Conservation (phyloP, 2,113 vertebrate species). For the Smithornis capensis region DNA sequence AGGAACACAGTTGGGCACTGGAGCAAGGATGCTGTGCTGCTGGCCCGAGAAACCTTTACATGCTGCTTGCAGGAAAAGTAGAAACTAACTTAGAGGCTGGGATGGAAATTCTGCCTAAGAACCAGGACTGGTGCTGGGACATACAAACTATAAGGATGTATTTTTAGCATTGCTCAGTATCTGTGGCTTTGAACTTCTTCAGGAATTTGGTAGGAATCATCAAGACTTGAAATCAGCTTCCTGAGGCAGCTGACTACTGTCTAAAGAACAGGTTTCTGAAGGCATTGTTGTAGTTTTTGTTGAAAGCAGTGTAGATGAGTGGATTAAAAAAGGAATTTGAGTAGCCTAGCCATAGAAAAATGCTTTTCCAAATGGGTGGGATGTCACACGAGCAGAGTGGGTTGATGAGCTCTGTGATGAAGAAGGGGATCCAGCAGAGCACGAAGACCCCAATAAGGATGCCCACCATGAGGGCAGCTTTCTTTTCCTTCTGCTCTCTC, state of each 20-base stretch:
- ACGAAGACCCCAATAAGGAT: conserved; percentile 94
- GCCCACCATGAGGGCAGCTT: conserved; percentile 93
- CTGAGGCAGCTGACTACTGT: conserved; percentile 76
- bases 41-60: neutral
- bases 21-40: neutral
- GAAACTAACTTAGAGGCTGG: neutral
- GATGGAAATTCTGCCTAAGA: neutral
- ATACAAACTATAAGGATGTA: rapidly evolving
- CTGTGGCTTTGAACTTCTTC: neutral
- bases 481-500: conserved; percentile 94
- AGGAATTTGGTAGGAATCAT: neutral
- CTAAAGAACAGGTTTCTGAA: conserved; percentile 90
- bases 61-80: neutral
- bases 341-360: conserved; percentile 97
- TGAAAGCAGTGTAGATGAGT: conserved; percentile 95
- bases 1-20: neutral
- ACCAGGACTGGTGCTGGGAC: neutral
- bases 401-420: conserved; percentile 90
- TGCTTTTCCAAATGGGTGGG: conserved; percentile 91
- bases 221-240: neutral
- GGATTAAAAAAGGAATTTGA: conserved; percentile 99
- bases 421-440: conserved; percentile 97
- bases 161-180: neutral
- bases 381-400: conserved; percentile 89
- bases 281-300: conserved; percentile 96